Conservation (phyloP, 1,140 invertebrate species). For the Hestina assimilis region DNA sequence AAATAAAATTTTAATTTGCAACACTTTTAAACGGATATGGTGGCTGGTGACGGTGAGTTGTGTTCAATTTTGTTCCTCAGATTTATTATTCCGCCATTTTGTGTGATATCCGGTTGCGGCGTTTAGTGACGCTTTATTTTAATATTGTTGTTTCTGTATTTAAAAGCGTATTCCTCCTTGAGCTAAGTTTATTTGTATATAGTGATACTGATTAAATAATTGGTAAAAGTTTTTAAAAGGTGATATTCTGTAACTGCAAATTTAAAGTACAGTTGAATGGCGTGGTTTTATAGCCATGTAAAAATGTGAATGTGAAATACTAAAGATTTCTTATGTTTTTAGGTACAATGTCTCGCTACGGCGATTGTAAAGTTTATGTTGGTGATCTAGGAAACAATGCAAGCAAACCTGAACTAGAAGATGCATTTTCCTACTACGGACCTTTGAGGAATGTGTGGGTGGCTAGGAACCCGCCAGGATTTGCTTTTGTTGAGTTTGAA, state of each 20-base stretch:
- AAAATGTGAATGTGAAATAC: background rate
- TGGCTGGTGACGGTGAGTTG: no score
- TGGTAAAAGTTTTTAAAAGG: background rate
- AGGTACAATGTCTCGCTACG: conserved; percentile 84
- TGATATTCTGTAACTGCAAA: background rate
- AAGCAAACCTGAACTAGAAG: conserved; percentile 94
- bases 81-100: conserved; percentile 27
- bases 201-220: background rate
- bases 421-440: conserved; percentile 97
- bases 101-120: conserved; percentile 17
- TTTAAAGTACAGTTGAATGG: conserved; percentile 9
- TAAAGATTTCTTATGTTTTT: conserved; percentile 16
- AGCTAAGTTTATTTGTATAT: background rate
- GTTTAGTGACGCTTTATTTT: conserved; percentile 18
- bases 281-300: background rate
- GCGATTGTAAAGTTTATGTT: conserved; percentile 97
- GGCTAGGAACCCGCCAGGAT: conserved; percentile 95
- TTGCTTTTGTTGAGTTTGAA: conserved; percentile 99
- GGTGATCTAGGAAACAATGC: conserved; percentile 94
- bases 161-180: background rate
- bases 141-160: conserved; percentile 1
- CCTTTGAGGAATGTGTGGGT: conserved; percentile 98
- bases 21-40: conserved; percentile 1
- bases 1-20: conserved; percentile 1
- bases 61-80: no score